Evolutionary conservation across 2,888 invertebrate genomes (phyloP).

Genomic region (Phengaris alcon): DNA sequence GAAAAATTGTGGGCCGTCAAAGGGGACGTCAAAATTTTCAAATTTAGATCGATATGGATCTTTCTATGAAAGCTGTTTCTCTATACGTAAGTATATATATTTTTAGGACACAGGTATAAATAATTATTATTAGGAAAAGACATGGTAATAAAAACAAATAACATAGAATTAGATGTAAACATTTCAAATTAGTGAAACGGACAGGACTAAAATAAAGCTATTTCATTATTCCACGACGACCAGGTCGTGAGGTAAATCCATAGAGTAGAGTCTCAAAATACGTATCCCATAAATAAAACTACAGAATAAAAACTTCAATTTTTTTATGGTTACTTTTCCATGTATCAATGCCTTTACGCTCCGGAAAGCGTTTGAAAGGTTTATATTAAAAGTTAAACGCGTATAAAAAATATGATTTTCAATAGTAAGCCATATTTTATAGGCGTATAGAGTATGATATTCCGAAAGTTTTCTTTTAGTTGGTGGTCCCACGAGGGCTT

Average conservation of each 20-base stretch:
- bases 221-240: neutral
- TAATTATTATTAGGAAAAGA: too few species aligned
- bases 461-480: constrained; percentile 52
- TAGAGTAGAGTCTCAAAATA: neutral
- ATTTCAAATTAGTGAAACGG: neutral
- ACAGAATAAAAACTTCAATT: too few species aligned
- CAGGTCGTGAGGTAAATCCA: constrained; percentile 6
- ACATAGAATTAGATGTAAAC: too few species aligned
- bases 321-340: too few species aligned
- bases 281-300: too few species aligned
- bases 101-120: too few species aligned
- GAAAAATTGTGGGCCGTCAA: too few species aligned
- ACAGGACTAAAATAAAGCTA: neutral
- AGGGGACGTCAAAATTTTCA: too few species aligned
- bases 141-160: too few species aligned
- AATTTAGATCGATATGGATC: too few species aligned
- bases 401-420: neutral
- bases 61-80: too few species aligned
- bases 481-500: constrained; percentile 50
- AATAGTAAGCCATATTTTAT: constrained; percentile 39
- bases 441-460: constrained; percentile 61
- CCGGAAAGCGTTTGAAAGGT: neutral
- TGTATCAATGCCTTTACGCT: neutral
- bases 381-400: constrained; percentile 1
- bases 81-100: too few species aligned